Percentiles rank a stretch among this genome's conserved stretches.
These are phyloP conservation scores for Pachypsylla venusta DNA, from an alignment of 1,140 invertebrate species.

Conservation along the genomic window DNA sequence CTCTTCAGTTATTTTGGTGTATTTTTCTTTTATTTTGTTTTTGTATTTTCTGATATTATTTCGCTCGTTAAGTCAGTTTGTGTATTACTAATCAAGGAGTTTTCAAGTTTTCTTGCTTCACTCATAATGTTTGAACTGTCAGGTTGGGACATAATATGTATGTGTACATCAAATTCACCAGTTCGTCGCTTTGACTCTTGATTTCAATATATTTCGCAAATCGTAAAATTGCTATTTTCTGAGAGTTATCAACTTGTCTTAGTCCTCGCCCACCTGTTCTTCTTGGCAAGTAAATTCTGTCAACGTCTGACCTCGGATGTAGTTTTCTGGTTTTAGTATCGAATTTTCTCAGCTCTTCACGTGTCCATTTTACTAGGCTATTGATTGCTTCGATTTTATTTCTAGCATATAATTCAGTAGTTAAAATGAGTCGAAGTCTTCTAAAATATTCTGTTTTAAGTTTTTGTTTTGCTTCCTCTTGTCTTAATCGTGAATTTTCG, in stretches of 20 bases:
- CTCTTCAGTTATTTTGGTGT: neutral
- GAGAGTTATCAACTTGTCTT: neutral
- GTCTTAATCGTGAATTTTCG: neutral
- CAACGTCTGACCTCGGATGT: neutral
- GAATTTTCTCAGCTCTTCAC: neutral
- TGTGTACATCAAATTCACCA: neutral
- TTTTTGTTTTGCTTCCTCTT: neutral
- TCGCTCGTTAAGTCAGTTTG: neutral
- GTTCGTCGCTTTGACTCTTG: neutral
- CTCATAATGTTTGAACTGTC: neutral
- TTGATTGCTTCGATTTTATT: neutral
- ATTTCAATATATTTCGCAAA: neutral
- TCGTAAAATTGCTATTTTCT: neutral
- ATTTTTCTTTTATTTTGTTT: conserved; percentile 5
- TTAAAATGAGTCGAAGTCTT: neutral
- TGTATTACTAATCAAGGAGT: neutral
- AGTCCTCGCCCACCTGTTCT: neutral
- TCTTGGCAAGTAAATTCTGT: neutral
- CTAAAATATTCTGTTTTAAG: neutral
- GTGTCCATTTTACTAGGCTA: neutral
- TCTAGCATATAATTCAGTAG: neutral
- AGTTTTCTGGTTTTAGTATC: neutral
- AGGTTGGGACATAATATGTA: neutral
- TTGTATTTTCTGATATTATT: neutral
- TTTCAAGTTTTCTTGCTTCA: neutral